Conservation (phyloP, 2,797 vertebrate species). For the Neosilurus hyrtlii region DNA sequence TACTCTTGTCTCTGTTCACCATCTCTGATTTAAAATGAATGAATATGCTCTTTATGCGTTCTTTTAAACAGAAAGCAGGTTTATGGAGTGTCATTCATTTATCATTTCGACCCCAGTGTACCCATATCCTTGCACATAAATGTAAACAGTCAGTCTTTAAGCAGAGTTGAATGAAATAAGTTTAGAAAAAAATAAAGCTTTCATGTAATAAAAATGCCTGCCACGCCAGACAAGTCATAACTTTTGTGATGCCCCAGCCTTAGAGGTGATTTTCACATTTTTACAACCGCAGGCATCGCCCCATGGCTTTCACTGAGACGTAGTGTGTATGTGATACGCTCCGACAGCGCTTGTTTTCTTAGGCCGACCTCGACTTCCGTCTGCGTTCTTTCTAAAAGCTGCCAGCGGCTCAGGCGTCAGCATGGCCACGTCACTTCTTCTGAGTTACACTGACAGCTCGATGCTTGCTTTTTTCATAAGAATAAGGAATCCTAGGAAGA, state of each 20-base stretch:
- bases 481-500: neutral
- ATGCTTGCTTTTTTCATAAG: neutral
- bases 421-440: neutral
- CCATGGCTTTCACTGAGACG: neutral
- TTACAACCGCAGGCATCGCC: constrained; percentile 29
- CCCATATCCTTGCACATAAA: constrained; percentile 22
- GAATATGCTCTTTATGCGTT: neutral
- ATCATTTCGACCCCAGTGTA: constrained; percentile 24
- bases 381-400: neutral
- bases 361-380: constrained; percentile 17
- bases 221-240: constrained; percentile 35
- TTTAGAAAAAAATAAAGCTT: constrained; percentile 17
- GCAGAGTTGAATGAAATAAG: constrained; percentile 16
- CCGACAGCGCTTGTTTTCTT: constrained; percentile 9
- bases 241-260: constrained; percentile 18
- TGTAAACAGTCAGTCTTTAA: constrained; percentile 15
- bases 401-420: neutral
- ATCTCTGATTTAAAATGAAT: neutral
- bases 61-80: constrained; percentile 36
- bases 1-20: neutral
- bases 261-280: constrained; percentile 33
- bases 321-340: constrained; percentile 14
- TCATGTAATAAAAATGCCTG: constrained; percentile 39
- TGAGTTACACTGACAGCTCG: constrained; percentile 1
- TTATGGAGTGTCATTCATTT: constrained; percentile 11